Percentiles rank a stretch among this genome's conserved stretches.
Conservation (phyloP, 1,140 invertebrate genomes). For the Bombus pascuorum region DNA sequence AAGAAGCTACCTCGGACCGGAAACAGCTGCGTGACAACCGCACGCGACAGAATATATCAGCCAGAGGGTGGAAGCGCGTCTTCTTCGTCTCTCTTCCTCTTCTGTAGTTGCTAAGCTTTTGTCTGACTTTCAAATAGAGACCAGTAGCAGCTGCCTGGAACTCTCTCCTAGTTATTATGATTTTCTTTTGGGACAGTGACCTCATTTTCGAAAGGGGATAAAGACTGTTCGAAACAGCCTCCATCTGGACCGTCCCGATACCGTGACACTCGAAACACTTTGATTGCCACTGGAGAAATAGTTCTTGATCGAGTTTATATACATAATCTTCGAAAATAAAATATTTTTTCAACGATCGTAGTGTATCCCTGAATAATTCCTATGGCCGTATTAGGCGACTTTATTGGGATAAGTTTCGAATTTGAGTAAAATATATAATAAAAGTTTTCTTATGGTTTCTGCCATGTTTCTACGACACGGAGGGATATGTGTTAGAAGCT, state of each 20-base stretch:
- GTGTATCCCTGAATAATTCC: neutral
- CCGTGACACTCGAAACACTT: neutral
- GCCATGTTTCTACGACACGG: neutral
- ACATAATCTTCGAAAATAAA: constrained; percentile 1
- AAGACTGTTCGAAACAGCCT: neutral
- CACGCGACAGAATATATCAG: constrained; percentile 20
- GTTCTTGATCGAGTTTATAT: neutral
- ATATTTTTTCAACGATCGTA: neutral
- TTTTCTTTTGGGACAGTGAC: constrained; percentile 36
- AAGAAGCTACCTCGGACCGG: neutral
- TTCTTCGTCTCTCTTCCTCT: constrained; percentile 16
- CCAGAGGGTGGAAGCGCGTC: neutral
- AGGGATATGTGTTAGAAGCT: neutral
- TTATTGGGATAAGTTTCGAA: neutral
- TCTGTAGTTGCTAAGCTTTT: constrained; percentile 48
- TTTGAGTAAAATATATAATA: neutral
- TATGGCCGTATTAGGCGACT: neutral
- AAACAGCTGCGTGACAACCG: neutral
- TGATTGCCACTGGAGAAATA: neutral
- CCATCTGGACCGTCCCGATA: neutral
- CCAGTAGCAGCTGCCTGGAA: constrained; percentile 9
- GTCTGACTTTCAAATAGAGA: constrained; percentile 69
- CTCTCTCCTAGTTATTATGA: constrained; percentile 35
- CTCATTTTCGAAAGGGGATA: neutral
- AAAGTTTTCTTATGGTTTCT: neutral